phyloP scores from a whole-genome alignment of 2,888 invertebrate species.

The Brachyptera putata region DNA sequence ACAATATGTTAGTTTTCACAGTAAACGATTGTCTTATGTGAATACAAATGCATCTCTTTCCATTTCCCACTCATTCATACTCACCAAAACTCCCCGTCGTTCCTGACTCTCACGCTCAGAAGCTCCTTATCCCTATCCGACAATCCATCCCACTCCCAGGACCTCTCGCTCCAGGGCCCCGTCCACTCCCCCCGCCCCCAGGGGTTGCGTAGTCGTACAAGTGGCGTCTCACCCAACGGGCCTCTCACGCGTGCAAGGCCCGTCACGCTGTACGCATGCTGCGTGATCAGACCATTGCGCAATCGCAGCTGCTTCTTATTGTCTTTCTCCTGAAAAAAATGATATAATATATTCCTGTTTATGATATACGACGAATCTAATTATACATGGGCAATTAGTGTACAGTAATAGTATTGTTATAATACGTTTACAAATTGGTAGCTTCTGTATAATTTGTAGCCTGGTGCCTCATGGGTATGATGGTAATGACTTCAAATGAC shows the following conservation, averaged over 20 bases:
- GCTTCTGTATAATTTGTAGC: no score
- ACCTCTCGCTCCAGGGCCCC: constrained; percentile 66
- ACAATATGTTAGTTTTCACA: no score
- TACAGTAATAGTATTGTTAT: no score
- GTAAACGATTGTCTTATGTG: no score
- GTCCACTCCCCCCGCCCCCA: constrained; percentile 66
- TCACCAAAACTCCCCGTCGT: constrained; percentile 68
- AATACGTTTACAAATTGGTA: no score
- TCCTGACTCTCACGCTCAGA: constrained; percentile 56
- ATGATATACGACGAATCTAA: no score
- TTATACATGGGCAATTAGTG: no score
- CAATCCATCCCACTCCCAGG: constrained; percentile 65
- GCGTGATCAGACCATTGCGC: constrained; percentile 60
- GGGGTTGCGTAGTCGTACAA: constrained; percentile 61
- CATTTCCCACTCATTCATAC: no score
- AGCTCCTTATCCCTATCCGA: constrained; percentile 59
- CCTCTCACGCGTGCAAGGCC: constrained; percentile 65
- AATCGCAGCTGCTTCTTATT: constrained; percentile 54
- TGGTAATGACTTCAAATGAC: no score
- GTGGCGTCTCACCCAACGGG: constrained; percentile 53
- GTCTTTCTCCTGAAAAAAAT: constrained; percentile 48
- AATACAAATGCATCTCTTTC: no score
- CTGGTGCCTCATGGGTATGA: no score
- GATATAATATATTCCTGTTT: constrained; percentile 2
- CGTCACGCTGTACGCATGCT: constrained; percentile 65